phyloP scores from a whole-genome alignment of 1,140 invertebrate species.

The Potamilus streckersoni region DNA sequence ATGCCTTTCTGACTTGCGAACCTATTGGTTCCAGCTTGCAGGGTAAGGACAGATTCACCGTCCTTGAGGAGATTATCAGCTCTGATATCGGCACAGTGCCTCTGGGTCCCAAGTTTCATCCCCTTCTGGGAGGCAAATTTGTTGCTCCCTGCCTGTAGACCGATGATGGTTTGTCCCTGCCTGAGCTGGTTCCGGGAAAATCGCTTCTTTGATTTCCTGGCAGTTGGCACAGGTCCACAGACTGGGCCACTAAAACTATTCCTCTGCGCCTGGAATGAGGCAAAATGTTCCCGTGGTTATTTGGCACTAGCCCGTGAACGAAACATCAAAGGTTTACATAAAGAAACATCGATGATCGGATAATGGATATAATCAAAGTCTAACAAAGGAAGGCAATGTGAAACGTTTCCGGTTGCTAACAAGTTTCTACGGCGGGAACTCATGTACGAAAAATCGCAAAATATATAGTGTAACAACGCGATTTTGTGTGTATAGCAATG shows the following conservation, averaged over 20 bases:
- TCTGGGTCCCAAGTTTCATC: conserved; percentile 42
- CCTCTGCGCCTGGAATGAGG: conserved; percentile 47
- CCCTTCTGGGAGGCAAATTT: conserved; percentile 73
- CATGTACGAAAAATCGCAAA: too few species aligned
- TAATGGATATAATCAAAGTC: too few species aligned
- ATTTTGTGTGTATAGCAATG: too few species aligned
- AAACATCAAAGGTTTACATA: too few species aligned
- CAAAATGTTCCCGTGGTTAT: conserved; percentile 1
- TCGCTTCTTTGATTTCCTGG: conserved; percentile 84
- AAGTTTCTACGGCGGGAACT: too few species aligned
- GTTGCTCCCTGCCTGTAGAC: conserved; percentile 77
- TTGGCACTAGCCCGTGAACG: too few species aligned
- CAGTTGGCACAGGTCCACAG: conserved; percentile 88
- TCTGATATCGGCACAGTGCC: conserved; percentile 48
- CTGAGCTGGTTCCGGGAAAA: conserved; percentile 87
- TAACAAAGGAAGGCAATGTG: too few species aligned
- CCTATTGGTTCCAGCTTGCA: conserved; percentile 95
- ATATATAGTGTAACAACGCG: too few species aligned
- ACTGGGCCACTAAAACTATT: conserved; percentile 46
- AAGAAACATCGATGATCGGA: too few species aligned
- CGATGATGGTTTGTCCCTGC: conserved; percentile 89
- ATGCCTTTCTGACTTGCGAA: conserved; percentile 81
- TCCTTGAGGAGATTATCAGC: conserved; percentile 39
- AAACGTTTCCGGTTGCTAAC: too few species aligned
- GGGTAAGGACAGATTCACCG: conserved; percentile 87